Conservation (phyloP, 2,113 vertebrate species). For the Melanocharis versteri region DNA sequence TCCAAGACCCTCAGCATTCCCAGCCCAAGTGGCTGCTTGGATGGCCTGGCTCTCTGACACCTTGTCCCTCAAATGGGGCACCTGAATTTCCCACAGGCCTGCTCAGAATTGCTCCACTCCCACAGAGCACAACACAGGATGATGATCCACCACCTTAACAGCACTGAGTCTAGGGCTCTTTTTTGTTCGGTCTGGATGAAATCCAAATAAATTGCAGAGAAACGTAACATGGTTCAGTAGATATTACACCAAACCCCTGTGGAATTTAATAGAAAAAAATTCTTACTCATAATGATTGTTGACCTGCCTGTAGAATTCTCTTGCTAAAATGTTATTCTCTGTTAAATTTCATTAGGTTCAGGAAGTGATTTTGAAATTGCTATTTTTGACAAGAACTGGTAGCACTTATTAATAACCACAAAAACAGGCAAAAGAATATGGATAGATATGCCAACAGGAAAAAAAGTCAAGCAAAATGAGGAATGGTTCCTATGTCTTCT, state of each 20-base stretch:
- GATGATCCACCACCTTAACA: neutral
- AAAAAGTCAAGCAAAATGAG: neutral
- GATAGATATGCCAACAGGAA: neutral
- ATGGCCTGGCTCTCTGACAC: neutral
- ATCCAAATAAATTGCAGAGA: neutral
- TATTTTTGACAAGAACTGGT: neutral
- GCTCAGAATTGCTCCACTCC: neutral
- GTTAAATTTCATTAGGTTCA: neutral
- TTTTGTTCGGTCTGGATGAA: neutral
- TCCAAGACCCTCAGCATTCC: neutral
- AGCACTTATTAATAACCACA: neutral
- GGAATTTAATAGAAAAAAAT: neutral
- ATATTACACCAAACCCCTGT: neutral
- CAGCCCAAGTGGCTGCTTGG: neutral
- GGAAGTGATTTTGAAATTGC: neutral
- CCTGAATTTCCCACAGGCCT: neutral
- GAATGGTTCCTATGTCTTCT: neutral
- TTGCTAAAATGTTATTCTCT: neutral
- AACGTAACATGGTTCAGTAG: neutral
- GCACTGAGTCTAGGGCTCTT: neutral
- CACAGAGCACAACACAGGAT: fast-evolving
- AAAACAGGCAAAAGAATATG: neutral
- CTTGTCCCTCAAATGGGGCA: neutral
- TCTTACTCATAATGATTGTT: neutral
- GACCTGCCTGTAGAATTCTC: neutral